These are phyloP conservation scores for Syrista parreyssii DNA, from an alignment of 2,888 invertebrate species.

Conservation along the genomic window DNA sequence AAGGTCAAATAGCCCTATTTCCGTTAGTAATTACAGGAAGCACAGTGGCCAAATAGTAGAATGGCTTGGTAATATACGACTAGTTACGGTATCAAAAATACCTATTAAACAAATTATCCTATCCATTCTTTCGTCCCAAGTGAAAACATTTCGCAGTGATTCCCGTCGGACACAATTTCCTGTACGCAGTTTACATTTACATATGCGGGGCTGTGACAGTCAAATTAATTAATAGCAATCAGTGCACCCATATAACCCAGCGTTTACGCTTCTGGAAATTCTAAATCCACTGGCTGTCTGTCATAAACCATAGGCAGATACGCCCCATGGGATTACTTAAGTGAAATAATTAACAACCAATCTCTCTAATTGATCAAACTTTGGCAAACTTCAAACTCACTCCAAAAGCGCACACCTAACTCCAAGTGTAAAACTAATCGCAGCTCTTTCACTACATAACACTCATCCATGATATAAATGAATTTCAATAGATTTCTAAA, in stretches of 20 bases:
- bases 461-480: not conserved
- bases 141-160: not conserved
- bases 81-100: not conserved
- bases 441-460: not conserved
- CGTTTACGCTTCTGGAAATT: conserved; percentile 22
- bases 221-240: conserved; percentile 42
- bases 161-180: not conserved
- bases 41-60: not conserved
- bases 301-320: not conserved
- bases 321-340: not conserved
- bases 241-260: conserved; percentile 29
- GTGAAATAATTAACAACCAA: not conserved
- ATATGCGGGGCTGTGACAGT: conserved; percentile 26
- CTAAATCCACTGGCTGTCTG: conserved; percentile 7
- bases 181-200: not conserved
- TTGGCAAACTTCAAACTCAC: not conserved
- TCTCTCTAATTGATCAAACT: conserved; percentile 4
- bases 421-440: not conserved
- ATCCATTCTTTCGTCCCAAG: not conserved
- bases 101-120: not conserved
- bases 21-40: conserved; percentile 37
- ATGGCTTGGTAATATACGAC: not conserved
- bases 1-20: conserved; percentile 36
- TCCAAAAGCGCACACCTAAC: not conserved
- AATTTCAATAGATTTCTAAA: not conserved